phyloP scores from a whole-genome alignment of 2,113 vertebrate species.

The Pelodiscus sinensis region DNA sequence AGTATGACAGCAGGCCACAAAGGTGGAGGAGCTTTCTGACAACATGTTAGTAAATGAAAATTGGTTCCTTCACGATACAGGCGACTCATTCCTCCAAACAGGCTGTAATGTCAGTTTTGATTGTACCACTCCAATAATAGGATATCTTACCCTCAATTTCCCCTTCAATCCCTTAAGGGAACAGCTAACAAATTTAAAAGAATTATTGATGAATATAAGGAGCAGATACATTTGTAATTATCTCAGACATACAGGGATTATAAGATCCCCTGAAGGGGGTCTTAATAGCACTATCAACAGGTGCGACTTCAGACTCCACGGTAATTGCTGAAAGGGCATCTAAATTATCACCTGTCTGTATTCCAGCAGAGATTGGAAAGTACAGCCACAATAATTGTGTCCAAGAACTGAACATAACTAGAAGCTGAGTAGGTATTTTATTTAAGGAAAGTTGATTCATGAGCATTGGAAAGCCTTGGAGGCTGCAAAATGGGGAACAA shows the following conservation, averaged over 20 bases:
- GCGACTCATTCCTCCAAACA: conserved; percentile 31
- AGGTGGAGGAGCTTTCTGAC: not conserved
- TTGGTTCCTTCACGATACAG: not conserved
- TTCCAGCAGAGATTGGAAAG: not conserved
- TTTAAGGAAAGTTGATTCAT: not conserved
- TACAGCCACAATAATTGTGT: not conserved
- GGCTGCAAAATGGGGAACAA: not conserved
- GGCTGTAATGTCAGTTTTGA: not conserved
- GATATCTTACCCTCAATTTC: not conserved
- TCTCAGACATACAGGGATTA: not conserved
- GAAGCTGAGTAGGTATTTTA: not conserved
- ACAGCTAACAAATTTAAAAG: conserved; percentile 6
- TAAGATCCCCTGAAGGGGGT: not conserved
- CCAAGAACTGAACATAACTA: not conserved
- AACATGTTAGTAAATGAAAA: conserved; percentile 38
- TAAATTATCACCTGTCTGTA: not conserved
- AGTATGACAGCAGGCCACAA: not conserved
- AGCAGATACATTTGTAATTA: not conserved
- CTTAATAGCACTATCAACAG: not conserved
- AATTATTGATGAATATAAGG: not conserved
- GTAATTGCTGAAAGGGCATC: not conserved
- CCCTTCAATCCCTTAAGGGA: not conserved
- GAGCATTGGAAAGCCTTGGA: not conserved
- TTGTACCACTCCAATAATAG: not conserved
- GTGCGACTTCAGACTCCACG: not conserved